A percentile compares a stretch with the other conserved stretches of the same genome.
Evolutionary conservation across 1,140 invertebrate genomes (phyloP).

Genomic region (Holotrichia oblita): DNA sequence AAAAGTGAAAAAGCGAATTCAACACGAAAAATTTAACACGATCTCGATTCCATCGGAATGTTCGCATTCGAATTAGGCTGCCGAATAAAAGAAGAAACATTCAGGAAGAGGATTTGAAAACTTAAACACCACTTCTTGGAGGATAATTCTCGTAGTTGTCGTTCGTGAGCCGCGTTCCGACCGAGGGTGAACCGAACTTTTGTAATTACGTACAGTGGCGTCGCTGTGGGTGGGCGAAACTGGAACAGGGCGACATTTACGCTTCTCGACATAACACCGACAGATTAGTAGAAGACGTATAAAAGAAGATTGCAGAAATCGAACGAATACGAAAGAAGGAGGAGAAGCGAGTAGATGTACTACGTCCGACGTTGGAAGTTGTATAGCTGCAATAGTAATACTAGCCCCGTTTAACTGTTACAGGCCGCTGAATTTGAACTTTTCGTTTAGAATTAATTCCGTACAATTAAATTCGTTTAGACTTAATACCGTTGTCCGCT

Average conservation of each 20-base stretch:
- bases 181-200: background rate
- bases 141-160: background rate
- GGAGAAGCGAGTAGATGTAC: background rate
- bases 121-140: background rate
- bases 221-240: background rate
- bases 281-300: slow-evolving; percentile 4
- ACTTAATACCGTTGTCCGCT: slow-evolving; percentile 15
- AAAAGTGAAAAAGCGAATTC: slow-evolving; percentile 6
- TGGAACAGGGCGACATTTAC: background rate
- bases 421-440: background rate
- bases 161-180: background rate
- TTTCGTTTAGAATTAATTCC: slow-evolving; percentile 21
- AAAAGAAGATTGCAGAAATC: background rate
- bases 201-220: slow-evolving; percentile 8
- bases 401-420: background rate
- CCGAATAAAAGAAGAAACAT: background rate
- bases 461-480: slow-evolving; percentile 13
- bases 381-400: background rate
- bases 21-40: slow-evolving; percentile 20
- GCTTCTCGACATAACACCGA: background rate
- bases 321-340: background rate
- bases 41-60: background rate
- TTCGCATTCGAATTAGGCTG: background rate
- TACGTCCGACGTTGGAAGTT: background rate
- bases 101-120: background rate